Base-by-base conservation (phyloP, 37 sponge, comb jelly and placozoan species). In the Petrosia ficiformis region DNA sequence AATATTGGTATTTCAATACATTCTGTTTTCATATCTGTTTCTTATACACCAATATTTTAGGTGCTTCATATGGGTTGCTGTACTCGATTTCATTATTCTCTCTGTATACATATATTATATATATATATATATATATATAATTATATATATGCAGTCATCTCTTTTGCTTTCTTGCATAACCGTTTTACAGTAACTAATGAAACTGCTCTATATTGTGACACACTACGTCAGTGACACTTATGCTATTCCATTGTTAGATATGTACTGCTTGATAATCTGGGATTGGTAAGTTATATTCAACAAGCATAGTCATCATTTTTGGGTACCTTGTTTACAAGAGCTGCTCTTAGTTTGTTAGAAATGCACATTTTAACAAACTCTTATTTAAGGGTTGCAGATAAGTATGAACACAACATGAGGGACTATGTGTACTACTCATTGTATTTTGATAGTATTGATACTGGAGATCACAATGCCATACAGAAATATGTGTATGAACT, bases 321-420 rank as follows among this genome's bases (percentile, higher is more conserved):
- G n/a, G n/a, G n/a, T n/a, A n/a, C n/a, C n/a, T n/a, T n/a, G n/a
- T n/a, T n/a, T n/a, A n/a, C n/a, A n/a, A n/a, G n/a, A n/a, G n/a
- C n/a, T n/a, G n/a, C n/a, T n/a, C n/a, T n/a, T n/a, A n/a, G n/a
- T n/a, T n/a, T n/a, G n/a, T n/a, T n/a, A n/a, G n/a, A n/a, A n/a
- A n/a, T n/a, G n/a, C n/a, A n/a, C n/a, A n/a, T n/a, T n/a, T n/a
- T n/a, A n/a, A n/a, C n/a, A n/a, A n/a, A n/a, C n/a, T n/a, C n/a
- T n/a, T n/a, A n/a, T n/a, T n/a, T n/a, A n/a, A n/a, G n/a, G n/a
- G n/a, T n/a, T n/a, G n/a, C n/a, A n/a, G 79, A 78, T 19, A 77
- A 85, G 66, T 34, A 81, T 52, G 86, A 90, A 3, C 86, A 90
- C 80, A 82, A 86, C 75, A 85, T 90, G 86, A 86, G 86, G 91